phyloP scores from a whole-genome alignment of 2,113 vertebrate species.

The Lamprologus ornatipinnis region DNA sequence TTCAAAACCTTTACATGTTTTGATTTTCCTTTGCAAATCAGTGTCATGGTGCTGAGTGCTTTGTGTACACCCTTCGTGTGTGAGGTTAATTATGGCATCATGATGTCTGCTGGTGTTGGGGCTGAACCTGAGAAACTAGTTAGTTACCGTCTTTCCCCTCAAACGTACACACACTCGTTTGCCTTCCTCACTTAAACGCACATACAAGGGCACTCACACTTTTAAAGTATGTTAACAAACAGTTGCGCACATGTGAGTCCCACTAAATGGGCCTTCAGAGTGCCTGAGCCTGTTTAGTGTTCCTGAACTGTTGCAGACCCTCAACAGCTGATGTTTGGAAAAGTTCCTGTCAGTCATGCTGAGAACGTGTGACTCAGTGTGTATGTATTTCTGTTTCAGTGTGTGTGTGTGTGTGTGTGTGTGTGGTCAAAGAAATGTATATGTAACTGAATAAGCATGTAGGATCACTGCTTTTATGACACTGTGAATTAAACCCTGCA shows the following conservation, averaged over 20 bases:
- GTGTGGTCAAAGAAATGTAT: neutral
- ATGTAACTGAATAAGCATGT: neutral
- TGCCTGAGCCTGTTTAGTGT: neutral
- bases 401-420: neutral
- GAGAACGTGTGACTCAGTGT: neutral
- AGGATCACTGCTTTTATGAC: neutral
- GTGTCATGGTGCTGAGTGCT: neutral
- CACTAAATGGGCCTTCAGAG: slow-evolving; percentile 16
- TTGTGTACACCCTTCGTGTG: neutral
- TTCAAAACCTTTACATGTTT: neutral
- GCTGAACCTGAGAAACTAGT: slow-evolving; percentile 18
- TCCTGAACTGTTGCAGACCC: neutral
- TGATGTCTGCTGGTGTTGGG: slow-evolving; percentile 35
- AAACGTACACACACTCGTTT: neutral
- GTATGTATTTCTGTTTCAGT: neutral
- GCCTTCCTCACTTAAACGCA: neutral
- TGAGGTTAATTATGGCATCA: slow-evolving; percentile 28
- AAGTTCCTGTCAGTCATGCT: neutral
- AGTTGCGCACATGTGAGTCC: slow-evolving; percentile 8
- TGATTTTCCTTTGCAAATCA: slow-evolving; percentile 1
- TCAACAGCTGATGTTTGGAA: slow-evolving; percentile 30
- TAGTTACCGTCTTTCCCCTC: neutral
- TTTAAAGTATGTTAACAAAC: neutral
- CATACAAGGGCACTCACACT: neutral
- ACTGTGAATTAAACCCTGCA: neutral